Conservation (phyloP, 2,113 vertebrate genomes). For the Hemiscyllium ocellatum region DNA sequence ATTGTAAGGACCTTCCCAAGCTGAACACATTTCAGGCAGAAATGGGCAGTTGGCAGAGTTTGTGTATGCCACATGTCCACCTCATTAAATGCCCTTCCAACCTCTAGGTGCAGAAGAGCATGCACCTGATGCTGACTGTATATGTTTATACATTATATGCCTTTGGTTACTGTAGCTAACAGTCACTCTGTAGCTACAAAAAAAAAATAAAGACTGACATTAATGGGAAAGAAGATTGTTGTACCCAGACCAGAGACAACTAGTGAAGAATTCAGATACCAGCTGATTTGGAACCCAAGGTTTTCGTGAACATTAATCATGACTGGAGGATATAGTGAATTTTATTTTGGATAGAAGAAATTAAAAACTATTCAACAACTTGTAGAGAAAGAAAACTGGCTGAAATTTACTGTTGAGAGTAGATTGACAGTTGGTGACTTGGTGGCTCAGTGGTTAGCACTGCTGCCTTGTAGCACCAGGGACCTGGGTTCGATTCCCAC, state of each 20-base stretch:
- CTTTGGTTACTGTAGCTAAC: background rate
- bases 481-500: no score
- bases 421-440: background rate
- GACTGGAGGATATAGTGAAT: background rate
- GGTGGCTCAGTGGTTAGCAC: no score
- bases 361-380: background rate
- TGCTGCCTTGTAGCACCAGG: no score
- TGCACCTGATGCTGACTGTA: no score
- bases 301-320: background rate
- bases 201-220: background rate
- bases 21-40: no score
- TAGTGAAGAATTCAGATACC: background rate
- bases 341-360: background rate
- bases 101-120: no score
- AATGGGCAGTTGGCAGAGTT: no score
- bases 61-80: no score
- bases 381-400: background rate
- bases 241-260: background rate
- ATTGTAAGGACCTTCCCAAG: no score
- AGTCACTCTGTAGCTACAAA: background rate
- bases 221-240: background rate
- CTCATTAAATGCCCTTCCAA: no score
- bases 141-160: background rate
- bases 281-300: background rate
- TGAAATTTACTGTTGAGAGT: background rate